Evolutionary conservation across 2,113 vertebrate species (phyloP).

Genomic region (Leiothrix lutea): DNA sequence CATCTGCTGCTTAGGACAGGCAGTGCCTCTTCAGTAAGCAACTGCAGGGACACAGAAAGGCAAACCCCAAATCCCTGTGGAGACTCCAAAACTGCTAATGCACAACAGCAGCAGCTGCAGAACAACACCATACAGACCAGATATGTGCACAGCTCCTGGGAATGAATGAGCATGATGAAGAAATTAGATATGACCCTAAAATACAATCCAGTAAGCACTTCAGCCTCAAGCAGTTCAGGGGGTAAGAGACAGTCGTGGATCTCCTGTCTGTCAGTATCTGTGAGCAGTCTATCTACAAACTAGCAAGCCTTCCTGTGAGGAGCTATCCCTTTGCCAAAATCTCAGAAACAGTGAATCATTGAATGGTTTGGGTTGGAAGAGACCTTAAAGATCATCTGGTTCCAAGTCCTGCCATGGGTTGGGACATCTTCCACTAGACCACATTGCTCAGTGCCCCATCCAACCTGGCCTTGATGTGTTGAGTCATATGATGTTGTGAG

Average conservation of each 20-base stretch:
- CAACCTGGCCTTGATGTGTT: not conserved
- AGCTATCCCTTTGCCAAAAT: not conserved
- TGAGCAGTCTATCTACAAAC: not conserved
- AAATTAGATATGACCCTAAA: not conserved
- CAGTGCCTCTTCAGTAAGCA: not conserved
- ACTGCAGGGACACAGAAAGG: not conserved
- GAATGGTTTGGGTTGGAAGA: not conserved
- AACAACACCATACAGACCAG: not conserved
- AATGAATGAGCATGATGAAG: not conserved
- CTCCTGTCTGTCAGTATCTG: not conserved
- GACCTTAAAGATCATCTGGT: not conserved
- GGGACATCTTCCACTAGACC: not conserved
- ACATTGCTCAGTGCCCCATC: not conserved
- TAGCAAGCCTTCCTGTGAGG: not conserved
- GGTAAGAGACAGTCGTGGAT: not conserved
- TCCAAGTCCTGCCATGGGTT: not conserved
- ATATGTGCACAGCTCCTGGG: not conserved
- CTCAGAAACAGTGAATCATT: not conserved
- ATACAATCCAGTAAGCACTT: not conserved
- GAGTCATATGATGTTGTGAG: not conserved
- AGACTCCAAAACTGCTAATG: not conserved
- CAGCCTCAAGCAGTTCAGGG: not conserved
- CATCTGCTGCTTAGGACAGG: not conserved
- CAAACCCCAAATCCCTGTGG: rapidly evolving
- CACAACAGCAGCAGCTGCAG: not conserved